Evolutionary conservation across 2,888 invertebrate genomes (phyloP).

Genomic region (Amorpha juglandis): DNA sequence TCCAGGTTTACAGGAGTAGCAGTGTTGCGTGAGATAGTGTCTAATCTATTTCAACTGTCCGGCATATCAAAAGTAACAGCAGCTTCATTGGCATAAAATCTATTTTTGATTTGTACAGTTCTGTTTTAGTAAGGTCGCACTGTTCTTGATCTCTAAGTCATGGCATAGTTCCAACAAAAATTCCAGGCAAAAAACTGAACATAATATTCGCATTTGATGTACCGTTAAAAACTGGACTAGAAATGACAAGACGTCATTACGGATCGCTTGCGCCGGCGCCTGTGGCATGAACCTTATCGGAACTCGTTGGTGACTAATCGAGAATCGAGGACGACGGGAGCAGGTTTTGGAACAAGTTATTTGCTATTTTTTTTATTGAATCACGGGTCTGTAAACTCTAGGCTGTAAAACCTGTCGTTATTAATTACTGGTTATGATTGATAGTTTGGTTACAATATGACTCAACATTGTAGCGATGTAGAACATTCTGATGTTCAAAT

Average conservation of each 20-base stretch:
- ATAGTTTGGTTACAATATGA: not conserved
- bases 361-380: conserved; percentile 12
- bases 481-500: too few relatives aligned
- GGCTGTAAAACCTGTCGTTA: conserved; percentile 3
- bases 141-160: conserved; percentile 23
- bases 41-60: not conserved
- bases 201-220: conserved; percentile 11
- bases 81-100: conserved; percentile 1
- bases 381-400: conserved; percentile 20
- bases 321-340: conserved; percentile 34
- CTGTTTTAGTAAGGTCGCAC: conserved; percentile 21
- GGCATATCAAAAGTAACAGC: not conserved
- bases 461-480: not conserved
- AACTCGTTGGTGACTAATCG: conserved; percentile 46
- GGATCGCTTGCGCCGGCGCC: conserved; percentile 14
- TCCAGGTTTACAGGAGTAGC: too few relatives aligned
- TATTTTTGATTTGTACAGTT: conserved; percentile 12
- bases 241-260: conserved; percentile 20
- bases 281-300: conserved; percentile 31
- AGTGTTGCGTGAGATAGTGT: not conserved
- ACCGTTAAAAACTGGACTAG: conserved; percentile 22
- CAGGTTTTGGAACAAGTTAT: conserved; percentile 22
- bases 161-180: conserved; percentile 27
- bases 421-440: conserved; percentile 2
- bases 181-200: conserved; percentile 17